Base-by-base conservation (phyloP, 1,140 invertebrate genomes). In the Pristionchus pacificus region DNA sequence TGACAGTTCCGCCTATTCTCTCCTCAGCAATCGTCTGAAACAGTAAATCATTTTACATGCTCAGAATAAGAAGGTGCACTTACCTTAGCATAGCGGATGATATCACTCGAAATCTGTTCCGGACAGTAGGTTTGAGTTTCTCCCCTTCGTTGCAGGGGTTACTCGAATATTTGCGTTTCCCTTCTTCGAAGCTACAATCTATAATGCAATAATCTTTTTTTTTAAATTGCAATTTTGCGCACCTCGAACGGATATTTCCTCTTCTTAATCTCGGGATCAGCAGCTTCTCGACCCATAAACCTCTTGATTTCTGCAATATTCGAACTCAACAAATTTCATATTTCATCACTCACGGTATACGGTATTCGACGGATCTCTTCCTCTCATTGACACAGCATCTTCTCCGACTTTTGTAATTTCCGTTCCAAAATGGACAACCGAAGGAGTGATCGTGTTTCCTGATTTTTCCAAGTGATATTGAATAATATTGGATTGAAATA, bases 1-100 rank as follows among this genome's bases (percentile, higher is more conserved):
- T 79, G 0, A 84, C 77, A 57, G 75, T 77, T 32, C 77, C 38
- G 15, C 65, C 65, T 3, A 77, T 32, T 89, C 92, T 85, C 89
- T 88, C 79, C 79, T 88, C 86, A 24, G 87, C 87, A 1, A 49
- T 10, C 38, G 19, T 19, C 19, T 49, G 19, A 6, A 49, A 49
- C 38, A 49, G 6, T 10, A 19, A n/a, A n/a, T n/a, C n/a, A n/a
- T n/a, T n/a, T n/a, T n/a, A 49, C 6, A 49, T 10, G 38, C 6
- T 10, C 38, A 49, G 19, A 19, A 49, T n/a, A n/a, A n/a, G n/a
- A n/a, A n/a, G n/a, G n/a, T n/a, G n/a, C n/a, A n/a, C n/a, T n/a
- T 49, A 49, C 38, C 38, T 49, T 49, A 6, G 19, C 19, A 49
- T 49, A 19, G 38, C 38, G 38, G 38, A 49, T 6, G 19, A 49